Percentiles rank a stretch among this genome's conserved stretches.
Evolutionary conservation across 1,140 invertebrate genomes (phyloP).

Genomic region (Drosophila ambigua): DNA sequence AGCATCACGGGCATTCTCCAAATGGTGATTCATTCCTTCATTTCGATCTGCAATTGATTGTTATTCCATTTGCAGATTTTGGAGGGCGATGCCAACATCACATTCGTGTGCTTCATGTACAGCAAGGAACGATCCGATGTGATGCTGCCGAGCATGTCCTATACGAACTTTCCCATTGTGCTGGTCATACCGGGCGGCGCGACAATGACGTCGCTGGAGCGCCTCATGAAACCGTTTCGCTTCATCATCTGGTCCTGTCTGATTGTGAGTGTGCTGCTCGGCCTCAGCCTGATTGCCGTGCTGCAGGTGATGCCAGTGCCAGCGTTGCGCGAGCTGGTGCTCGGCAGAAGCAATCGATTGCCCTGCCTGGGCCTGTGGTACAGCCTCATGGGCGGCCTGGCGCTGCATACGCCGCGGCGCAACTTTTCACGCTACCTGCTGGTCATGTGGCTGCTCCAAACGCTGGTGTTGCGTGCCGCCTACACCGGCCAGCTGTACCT

Average conservation of each 20-base stretch:
- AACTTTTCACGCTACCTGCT: constrained; percentile 71
- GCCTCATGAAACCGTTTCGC: constrained; percentile 59
- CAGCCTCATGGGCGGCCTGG: constrained; percentile 48
- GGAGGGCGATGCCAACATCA: constrained; percentile 61
- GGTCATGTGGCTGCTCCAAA: constrained; percentile 60
- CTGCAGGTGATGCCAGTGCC: constrained; percentile 19
- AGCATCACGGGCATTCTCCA: constrained; percentile 64
- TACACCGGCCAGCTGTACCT: constrained; percentile 72
- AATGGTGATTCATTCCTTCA: constrained; percentile 43
- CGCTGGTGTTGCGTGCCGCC: constrained; percentile 66
- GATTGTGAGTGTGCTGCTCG: constrained; percentile 32
- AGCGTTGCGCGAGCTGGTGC: constrained; percentile 41
- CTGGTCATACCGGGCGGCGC: constrained; percentile 57
- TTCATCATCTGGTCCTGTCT: constrained; percentile 67
- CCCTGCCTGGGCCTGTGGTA: constrained; percentile 62
- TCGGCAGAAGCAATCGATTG: constrained; percentile 52
- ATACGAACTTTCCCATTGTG: constrained; percentile 63
- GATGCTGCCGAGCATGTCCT: constrained; percentile 63
- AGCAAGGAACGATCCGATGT: constrained; percentile 45
- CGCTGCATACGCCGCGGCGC: constrained; percentile 40
- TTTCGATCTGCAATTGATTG: not conserved
- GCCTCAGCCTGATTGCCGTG: constrained; percentile 37
- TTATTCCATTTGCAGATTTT: constrained; percentile 47
- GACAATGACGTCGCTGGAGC: constrained; percentile 54
- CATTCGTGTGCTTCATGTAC: constrained; percentile 69